Conservation (phyloP, 1,140 invertebrate species). For the Hyles vespertilio region DNA sequence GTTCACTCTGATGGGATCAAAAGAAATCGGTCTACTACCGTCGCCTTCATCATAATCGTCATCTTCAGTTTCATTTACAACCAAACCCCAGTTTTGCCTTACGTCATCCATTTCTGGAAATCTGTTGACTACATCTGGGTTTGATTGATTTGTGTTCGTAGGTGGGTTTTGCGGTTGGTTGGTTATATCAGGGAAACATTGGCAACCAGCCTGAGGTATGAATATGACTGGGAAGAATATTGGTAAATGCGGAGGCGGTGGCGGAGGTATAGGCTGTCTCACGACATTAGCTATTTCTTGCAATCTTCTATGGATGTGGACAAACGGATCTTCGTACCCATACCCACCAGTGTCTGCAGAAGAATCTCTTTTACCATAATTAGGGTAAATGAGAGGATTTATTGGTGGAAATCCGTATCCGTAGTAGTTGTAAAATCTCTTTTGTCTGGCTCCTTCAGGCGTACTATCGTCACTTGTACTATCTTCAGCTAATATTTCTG, state of each 20-base stretch:
- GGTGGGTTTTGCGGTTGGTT: constrained; percentile 1
- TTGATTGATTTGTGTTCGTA: constrained; percentile 1
- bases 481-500: constrained; percentile 13
- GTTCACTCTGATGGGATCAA: constrained; percentile 28
- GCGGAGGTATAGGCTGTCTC: constrained; percentile 27
- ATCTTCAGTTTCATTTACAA: constrained; percentile 22
- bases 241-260: constrained; percentile 27
- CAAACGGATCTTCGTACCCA: constrained; percentile 34
- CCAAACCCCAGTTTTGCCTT: constrained; percentile 39
- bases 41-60: constrained; percentile 23
- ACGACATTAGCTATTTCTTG: constrained; percentile 35
- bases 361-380: constrained; percentile 36
- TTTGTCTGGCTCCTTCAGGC: constrained; percentile 32
- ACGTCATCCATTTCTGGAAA: constrained; percentile 40
- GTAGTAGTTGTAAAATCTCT: constrained; percentile 48
- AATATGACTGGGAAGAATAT: constrained; percentile 41
- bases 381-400: constrained; percentile 27
- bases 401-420: constrained; percentile 33
- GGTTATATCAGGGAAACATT: constrained; percentile 20
- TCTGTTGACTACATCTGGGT: constrained; percentile 12
- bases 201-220: constrained; percentile 34
- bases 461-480: constrained; percentile 16
- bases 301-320: constrained; percentile 37
- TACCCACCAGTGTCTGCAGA: constrained; percentile 26
- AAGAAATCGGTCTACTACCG: constrained; percentile 28